These are phyloP conservation scores for Bettongia penicillata DNA, from an alignment of 2,113 vertebrate genomes.

Conservation along the genomic window DNA sequence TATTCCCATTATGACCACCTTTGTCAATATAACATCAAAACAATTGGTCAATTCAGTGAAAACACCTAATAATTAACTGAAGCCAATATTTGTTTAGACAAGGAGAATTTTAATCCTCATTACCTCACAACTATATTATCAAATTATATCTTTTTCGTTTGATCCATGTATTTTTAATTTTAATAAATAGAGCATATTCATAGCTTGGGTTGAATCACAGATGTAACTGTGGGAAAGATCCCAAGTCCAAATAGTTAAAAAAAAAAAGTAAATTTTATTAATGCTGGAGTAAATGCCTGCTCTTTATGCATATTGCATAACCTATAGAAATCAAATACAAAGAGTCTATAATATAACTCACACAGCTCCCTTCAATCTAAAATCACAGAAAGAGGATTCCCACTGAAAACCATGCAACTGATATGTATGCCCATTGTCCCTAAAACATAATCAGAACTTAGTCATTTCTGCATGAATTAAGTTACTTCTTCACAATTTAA, in stretches of 20 bases:
- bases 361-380: neutral
- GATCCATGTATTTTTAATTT: no score
- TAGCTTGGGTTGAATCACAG: no score
- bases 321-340: neutral
- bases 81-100: no score
- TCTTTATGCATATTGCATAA: neutral
- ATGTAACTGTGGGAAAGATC: neutral
- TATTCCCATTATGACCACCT: no score
- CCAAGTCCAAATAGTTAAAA: neutral
- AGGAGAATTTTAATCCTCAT: no score
- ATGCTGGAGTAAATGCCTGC: neutral
- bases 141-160: no score
- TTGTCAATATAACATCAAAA: no score
- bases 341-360: neutral
- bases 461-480: neutral
- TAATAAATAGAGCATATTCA: no score
- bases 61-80: no score
- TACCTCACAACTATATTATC: no score
- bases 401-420: neutral
- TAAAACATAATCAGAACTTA: constrained; percentile 10
- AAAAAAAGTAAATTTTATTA: neutral
- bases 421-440: neutral
- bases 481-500: constrained; percentile 31
- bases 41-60: no score
- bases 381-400: neutral